Percentiles rank a stretch among this genome's conserved stretches.
Evolutionary conservation across 1,140 invertebrate genomes (phyloP).

Genomic region (Drosophila arawakana): DNA sequence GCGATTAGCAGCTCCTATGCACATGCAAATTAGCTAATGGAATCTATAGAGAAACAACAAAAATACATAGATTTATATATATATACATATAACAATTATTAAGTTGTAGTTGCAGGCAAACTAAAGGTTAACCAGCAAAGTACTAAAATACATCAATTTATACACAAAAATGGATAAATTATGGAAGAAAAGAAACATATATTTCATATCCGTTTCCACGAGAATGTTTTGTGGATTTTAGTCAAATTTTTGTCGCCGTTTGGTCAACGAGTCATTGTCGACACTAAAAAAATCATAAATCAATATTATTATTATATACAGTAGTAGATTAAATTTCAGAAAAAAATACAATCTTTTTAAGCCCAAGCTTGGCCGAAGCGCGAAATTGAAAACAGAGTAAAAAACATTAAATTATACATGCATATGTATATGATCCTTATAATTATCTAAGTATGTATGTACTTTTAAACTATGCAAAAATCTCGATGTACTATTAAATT

Average conservation of each 20-base stretch:
- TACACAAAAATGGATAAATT: conserved; percentile 9
- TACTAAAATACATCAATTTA: conserved; percentile 62
- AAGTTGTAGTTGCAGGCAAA: conserved; percentile 67
- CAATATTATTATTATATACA: conserved; percentile 52
- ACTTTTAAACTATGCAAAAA: conserved; percentile 72
- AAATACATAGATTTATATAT: conserved; percentile 19
- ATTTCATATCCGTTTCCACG: conserved; percentile 78
- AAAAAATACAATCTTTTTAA: conserved; percentile 58
- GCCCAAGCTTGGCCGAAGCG: conserved; percentile 41
- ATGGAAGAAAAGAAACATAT: conserved; percentile 20
- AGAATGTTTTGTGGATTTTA: conserved; percentile 73
- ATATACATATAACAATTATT: conserved; percentile 48
- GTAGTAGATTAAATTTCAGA: conserved; percentile 64
- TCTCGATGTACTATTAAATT: conserved; percentile 82
- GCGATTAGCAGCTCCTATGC: conserved; percentile 58
- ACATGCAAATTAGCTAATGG: conserved; percentile 68
- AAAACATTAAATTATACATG: conserved; percentile 34
- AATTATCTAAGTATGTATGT: conserved; percentile 50
- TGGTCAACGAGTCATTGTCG: conserved; percentile 46
- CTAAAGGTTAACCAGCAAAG: conserved; percentile 51
- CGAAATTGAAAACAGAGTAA: conserved; percentile 28
- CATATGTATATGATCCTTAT: conserved; percentile 57
- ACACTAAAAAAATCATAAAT: conserved; percentile 58
- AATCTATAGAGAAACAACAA: conserved; percentile 51
- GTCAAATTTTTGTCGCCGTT: conserved; percentile 69